These are phyloP conservation scores for Chamaea fasciata DNA, from an alignment of 2,113 vertebrate genomes.

Conservation along the genomic window DNA sequence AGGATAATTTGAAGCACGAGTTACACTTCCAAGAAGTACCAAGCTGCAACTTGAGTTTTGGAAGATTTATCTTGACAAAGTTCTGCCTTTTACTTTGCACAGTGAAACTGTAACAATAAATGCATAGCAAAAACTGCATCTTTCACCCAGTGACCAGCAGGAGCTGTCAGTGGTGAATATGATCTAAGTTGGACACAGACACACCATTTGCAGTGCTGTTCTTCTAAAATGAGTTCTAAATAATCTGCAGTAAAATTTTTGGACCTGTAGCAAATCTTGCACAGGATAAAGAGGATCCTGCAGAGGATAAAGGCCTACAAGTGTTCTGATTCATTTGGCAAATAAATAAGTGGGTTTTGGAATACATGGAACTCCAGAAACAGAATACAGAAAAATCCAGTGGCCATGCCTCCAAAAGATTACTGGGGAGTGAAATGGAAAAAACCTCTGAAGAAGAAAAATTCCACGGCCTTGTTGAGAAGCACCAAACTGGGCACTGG, in stretches of 20 bases:
- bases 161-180: not conserved
- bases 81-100: not conserved
- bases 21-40: not conserved
- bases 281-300: no score
- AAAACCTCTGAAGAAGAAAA: not conserved
- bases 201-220: not conserved
- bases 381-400: not conserved
- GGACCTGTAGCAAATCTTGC: not conserved
- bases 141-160: not conserved
- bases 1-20: not conserved
- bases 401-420: fast-evolving
- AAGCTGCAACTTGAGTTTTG: not conserved
- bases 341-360: not conserved
- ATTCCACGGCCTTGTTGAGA: not conserved
- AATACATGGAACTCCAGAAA: not conserved
- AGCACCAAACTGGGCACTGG: not conserved
- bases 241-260: not conserved
- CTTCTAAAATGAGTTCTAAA: not conserved
- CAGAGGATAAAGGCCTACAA: not conserved
- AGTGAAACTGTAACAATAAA: not conserved
- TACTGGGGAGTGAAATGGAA: not conserved
- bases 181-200: not conserved
- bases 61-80: not conserved
- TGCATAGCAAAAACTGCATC: not conserved
- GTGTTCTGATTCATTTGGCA: not conserved